Evolutionary conservation across 1,140 invertebrate species (phyloP), one percentile per base, ranked within the genome.

Genomic region (Caenorhabditis elegans): DNA sequence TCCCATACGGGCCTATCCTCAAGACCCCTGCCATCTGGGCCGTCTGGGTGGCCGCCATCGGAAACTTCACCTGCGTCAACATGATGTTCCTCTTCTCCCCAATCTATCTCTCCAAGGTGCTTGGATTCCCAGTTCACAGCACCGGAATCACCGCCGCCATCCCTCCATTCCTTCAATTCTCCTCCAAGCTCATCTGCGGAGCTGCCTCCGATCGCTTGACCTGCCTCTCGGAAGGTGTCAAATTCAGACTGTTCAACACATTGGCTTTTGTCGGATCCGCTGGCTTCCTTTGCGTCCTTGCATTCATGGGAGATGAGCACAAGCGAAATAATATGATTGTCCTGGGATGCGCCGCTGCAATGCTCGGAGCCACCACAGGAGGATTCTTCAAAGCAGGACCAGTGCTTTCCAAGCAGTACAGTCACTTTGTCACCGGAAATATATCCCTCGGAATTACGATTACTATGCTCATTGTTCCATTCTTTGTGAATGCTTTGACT

Each of bases 321-420:
- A 78, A 88, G 43, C 75, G 43, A 49, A 22, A 84, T 11, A 87
- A 87, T 76, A 83, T 88, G 65, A 48, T 83, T 43, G 34, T 87
- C 6, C 76, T 88, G 39, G 88, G 88, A 24, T 55, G 79, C 31
- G 83, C 84, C 43, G 88, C 87, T 19, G 87, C 87, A 17, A 77
- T 83, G 24, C 83, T 88, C 8, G 87, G 87, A 47, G 88, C 86
- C 46, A 87, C 87, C 11, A 88, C 87, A 6, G 87, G 87, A 39
- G 87, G 87, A 55, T 88, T 88, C 84, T 88, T 90, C 83, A 88
- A 88, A 80, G 86, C 88, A 65, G 85, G 86, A n/a, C 86, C 86
- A 24, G 46, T 89, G 31, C 83, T 88, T 49, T 85, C 87, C 4
- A 90, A 87, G 46, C 87, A 88, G 39, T 88, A 89, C 83, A 85